phyloP scores from a whole-genome alignment of 2,888 invertebrate species.

The Labia minor region DNA sequence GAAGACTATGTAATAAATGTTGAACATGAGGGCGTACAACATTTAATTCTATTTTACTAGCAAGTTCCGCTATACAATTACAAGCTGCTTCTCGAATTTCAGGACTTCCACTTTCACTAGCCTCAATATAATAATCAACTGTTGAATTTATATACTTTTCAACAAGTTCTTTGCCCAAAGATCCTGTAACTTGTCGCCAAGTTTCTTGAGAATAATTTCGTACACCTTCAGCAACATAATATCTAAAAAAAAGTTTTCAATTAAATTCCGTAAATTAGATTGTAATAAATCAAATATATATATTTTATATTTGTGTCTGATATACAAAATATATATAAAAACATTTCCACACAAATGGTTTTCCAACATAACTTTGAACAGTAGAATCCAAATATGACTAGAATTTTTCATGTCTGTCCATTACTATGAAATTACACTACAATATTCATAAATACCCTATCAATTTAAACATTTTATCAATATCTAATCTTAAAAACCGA shows the following conservation, averaged over 20 bases:
- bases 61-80: slow-evolving; percentile 45
- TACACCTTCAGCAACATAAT: slow-evolving; percentile 45
- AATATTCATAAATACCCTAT: too few relatives aligned
- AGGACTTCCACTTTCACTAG: slow-evolving; percentile 42
- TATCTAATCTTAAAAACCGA: too few relatives aligned
- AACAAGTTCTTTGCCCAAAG: slow-evolving; percentile 38
- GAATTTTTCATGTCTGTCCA: too few relatives aligned
- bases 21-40: slow-evolving; percentile 37
- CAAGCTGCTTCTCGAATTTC: slow-evolving; percentile 46
- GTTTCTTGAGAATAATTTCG: slow-evolving; percentile 44
- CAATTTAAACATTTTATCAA: too few relatives aligned
- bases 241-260: slow-evolving; percentile 32
- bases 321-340: too few relatives aligned
- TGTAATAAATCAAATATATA: not conserved
- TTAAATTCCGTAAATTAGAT: not conserved
- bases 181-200: slow-evolving; percentile 40
- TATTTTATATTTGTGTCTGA: too few relatives aligned
- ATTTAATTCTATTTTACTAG: slow-evolving; percentile 36
- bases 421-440: too few relatives aligned
- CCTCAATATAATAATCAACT: slow-evolving; percentile 40
- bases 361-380: too few relatives aligned
- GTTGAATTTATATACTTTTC: slow-evolving; percentile 38
- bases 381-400: too few relatives aligned
- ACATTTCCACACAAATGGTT: too few relatives aligned
- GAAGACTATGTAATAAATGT: slow-evolving; percentile 37